Evolutionary conservation across 1,140 invertebrate genomes (phyloP).

Genomic region (Chrysomallon squamiferum): DNA sequence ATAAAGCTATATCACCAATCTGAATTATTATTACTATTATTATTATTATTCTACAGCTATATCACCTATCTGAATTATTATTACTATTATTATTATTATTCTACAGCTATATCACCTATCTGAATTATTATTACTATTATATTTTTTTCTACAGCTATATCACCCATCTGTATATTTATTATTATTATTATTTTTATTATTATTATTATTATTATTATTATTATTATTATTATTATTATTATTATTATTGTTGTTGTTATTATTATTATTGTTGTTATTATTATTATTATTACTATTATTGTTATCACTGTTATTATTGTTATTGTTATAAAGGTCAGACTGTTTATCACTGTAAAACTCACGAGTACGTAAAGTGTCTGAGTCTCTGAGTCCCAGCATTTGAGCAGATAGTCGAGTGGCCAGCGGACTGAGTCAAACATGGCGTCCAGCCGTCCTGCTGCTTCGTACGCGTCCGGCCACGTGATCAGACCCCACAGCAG

Average conservation of each 20-base stretch:
- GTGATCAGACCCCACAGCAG: conserved; percentile 70
- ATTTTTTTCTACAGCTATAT: too few species aligned
- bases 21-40: too few species aligned
- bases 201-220: neutral
- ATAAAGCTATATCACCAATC: too few species aligned
- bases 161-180: neutral
- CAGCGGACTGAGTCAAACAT: conserved; percentile 63
- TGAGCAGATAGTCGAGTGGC: conserved; percentile 73
- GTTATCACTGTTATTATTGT: neutral
- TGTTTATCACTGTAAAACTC: neutral
- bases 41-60: too few species aligned
- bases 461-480: conserved; percentile 67
- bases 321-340: neutral
- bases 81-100: too few species aligned
- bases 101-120: too few species aligned
- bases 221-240: neutral
- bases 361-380: neutral
- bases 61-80: too few species aligned
- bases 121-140: too few species aligned
- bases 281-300: neutral
- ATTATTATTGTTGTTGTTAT: neutral
- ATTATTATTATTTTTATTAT: neutral
- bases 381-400: conserved; percentile 34
- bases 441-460: conserved; percentile 60
- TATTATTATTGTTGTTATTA: neutral